Base-by-base conservation (phyloP, 2,888 invertebrate species). In the Lasioglossum malachurum region DNA sequence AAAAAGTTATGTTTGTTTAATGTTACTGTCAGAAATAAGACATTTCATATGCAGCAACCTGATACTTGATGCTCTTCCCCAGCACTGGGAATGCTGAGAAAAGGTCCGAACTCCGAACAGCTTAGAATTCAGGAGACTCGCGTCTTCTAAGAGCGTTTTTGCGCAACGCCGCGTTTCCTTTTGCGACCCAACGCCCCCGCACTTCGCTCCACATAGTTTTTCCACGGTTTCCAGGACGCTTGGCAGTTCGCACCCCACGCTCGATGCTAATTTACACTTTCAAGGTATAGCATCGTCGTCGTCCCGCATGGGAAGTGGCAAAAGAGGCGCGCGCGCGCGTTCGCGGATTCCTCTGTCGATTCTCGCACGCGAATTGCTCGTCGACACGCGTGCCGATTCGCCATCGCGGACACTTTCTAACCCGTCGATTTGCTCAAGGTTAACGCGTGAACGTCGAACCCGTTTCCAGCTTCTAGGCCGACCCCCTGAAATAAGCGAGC, bases 331-430 rank as follows among this genome's bases (percentile, higher is more conserved):
- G 16, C 67, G 35, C 67, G 35, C 3, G 19, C 19, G 31, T 19
- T 19, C 31, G 67, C 8, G 67, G 31, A 35, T 35, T 64, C 31
- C 64, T 31, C 12, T 16, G 31, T 31, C n/a, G 64, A 16, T 16
- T 64, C 64, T 31, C 16, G 64, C 64, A 64, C 31, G 64, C 64
- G 64, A 64, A 64, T 31, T 7, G 31, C 64, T 64, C 27, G 64
- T 64, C 64, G 64, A 23, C 67, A 67, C 67, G 67, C 67, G 67
- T 35, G 72, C 44, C 46, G 53, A n/a, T 5, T 41, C 64, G 44
- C 64, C 31, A 64, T 64, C 64, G 38, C 31, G 27, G 73, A 86
- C 86, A 86, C 86, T 86, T 86, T 86, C 86, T 86, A 86, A 38
- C 53, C 69, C 27, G 75, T 49, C 53, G 67, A 57, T 81, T 86